Conservation (phyloP, 2,797 vertebrate species). For the Lerista edwardsae region DNA sequence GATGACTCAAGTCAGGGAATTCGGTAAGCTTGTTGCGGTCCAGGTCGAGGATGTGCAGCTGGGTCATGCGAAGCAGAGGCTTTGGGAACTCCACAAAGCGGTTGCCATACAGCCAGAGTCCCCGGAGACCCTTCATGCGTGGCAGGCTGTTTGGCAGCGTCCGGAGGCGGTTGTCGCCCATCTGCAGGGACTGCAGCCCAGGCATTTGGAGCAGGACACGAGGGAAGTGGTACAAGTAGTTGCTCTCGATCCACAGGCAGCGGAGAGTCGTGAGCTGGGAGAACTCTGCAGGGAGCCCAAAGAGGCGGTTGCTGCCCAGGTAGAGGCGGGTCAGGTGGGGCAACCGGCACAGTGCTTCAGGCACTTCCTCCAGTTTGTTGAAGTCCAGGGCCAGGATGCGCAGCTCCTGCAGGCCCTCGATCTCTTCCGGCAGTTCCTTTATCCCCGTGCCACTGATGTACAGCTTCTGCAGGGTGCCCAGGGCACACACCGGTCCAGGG, state of each 20-base stretch:
- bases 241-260: constrained; percentile 95
- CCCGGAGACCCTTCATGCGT: constrained; percentile 85
- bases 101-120: constrained; percentile 95
- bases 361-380: constrained; percentile 92
- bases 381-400: constrained; percentile 90
- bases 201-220: constrained; percentile 86
- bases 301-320: constrained; percentile 91
- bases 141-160: constrained; percentile 84
- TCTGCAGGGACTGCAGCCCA: constrained; percentile 88
- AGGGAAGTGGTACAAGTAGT: constrained; percentile 90
- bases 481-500: constrained; percentile 80
- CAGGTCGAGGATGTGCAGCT: constrained; percentile 90
- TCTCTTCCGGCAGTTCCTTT: constrained; percentile 83
- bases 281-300: constrained; percentile 84
- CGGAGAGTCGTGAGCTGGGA: constrained; percentile 87
- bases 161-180: constrained; percentile 91
- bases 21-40: constrained; percentile 88
- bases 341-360: constrained; percentile 86
- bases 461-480: constrained; percentile 88
- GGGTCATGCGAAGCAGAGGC: constrained; percentile 86
- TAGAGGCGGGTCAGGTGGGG: constrained; percentile 90
- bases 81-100: constrained; percentile 89
- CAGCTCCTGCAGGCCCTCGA: constrained; percentile 84
- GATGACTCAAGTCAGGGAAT: constrained; percentile 86
- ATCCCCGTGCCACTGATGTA: constrained; percentile 89